Evolutionary conservation across 2,797 vertebrate genomes (phyloP).

Genomic region (Danio jaintianensis): DNA sequence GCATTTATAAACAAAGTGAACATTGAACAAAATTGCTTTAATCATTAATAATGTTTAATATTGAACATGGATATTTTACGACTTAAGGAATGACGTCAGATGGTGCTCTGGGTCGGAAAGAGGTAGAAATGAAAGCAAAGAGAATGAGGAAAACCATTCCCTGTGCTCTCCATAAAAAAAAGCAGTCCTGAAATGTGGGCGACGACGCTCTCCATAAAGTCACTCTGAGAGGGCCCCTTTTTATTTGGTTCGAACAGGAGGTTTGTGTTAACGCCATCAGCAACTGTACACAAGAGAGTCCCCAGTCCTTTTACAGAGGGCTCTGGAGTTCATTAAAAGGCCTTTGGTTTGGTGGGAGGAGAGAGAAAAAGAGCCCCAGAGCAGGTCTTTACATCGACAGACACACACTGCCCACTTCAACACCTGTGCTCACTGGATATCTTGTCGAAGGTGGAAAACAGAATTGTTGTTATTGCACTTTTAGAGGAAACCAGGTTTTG

Average conservation of each 20-base stretch:
- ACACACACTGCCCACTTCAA: slow-evolving; percentile 7
- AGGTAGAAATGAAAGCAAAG: slow-evolving; percentile 51
- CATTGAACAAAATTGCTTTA: too few relatives aligned
- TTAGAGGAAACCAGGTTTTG: slow-evolving; percentile 20
- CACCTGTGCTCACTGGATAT: slow-evolving; percentile 42
- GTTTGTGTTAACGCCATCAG: slow-evolving; percentile 62
- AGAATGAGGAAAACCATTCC: slow-evolving; percentile 25
- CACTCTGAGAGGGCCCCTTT: slow-evolving; percentile 54
- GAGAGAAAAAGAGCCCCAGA: slow-evolving; percentile 14
- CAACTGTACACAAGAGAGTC: slow-evolving; percentile 62
- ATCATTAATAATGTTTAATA: slow-evolving; percentile 13
- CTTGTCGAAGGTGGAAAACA: background rate
- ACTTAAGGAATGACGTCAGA: slow-evolving; percentile 5
- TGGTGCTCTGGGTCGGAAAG: slow-evolving; percentile 28
- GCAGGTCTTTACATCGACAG: slow-evolving; percentile 32
- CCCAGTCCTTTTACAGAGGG: slow-evolving; percentile 45
- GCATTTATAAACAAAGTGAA: too few relatives aligned
- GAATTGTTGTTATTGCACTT: slow-evolving; percentile 8
- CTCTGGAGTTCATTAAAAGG: slow-evolving; percentile 61
- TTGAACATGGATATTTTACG: slow-evolving; percentile 5
- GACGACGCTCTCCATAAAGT: slow-evolving; percentile 54
- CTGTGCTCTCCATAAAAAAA: slow-evolving; percentile 47
- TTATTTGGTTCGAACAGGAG: slow-evolving; percentile 69
- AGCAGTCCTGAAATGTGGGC: slow-evolving; percentile 33
- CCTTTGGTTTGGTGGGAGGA: slow-evolving; percentile 31